Evolutionary conservation across 2,888 invertebrate genomes (phyloP).

Genomic region (Ichneumoninae sp.): DNA sequence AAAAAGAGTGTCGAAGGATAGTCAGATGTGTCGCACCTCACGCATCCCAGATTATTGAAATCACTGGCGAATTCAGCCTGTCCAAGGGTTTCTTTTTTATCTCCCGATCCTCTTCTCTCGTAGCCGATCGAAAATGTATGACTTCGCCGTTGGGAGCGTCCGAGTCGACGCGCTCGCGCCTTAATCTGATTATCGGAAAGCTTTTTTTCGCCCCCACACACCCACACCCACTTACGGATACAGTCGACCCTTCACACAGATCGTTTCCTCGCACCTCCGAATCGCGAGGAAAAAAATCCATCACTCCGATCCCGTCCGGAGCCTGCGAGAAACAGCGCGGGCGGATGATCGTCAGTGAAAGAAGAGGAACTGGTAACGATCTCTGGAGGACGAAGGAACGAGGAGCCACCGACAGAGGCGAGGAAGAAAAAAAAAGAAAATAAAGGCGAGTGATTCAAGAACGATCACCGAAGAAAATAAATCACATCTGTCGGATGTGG

Average conservation of each 20-base stretch:
- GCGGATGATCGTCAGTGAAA: constrained; percentile 13
- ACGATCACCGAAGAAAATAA: constrained; percentile 57
- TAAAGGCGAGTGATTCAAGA: constrained; percentile 57
- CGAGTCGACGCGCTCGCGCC: constrained; percentile 18
- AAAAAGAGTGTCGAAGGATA: too few relatives aligned
- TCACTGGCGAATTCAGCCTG: constrained; percentile 29
- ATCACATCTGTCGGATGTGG: constrained; percentile 54
- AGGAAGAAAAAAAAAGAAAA: constrained; percentile 36
- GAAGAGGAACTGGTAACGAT: constrained; percentile 24
- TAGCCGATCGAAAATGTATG: constrained; percentile 73
- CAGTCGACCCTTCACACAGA: constrained; percentile 22
- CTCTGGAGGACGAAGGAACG: constrained; percentile 19
- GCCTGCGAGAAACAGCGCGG: not conserved
- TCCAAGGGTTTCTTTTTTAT: constrained; percentile 63
- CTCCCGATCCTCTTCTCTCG: not conserved
- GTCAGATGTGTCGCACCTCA: not conserved
- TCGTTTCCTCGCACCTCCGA: constrained; percentile 1
- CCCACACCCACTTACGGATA: not conserved
- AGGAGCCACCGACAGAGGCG: constrained; percentile 13
- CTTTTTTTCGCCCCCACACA: constrained; percentile 17
- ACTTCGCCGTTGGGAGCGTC: constrained; percentile 49
- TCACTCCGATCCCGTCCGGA: constrained; percentile 35
- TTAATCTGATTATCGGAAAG: constrained; percentile 72
- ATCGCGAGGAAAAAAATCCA: constrained; percentile 37
- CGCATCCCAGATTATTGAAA: constrained; percentile 1